Evolutionary conservation across 2,888 invertebrate genomes (phyloP).

Genomic region (Germaria angustata): DNA sequence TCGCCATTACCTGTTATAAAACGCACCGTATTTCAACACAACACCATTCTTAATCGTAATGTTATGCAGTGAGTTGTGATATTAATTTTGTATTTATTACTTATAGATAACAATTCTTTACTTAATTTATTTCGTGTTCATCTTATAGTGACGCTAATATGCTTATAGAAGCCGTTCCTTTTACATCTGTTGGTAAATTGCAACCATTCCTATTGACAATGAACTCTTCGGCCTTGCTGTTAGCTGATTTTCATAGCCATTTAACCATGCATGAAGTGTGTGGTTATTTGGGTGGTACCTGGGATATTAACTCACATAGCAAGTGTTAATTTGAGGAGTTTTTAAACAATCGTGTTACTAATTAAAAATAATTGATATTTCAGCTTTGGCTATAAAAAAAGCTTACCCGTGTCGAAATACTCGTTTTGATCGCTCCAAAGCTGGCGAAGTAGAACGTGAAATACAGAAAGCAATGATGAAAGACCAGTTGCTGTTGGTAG

Average conservation of each 20-base stretch:
- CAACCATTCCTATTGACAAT: constrained; percentile 95
- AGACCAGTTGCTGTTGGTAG: constrained; percentile 89
- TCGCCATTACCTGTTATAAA: constrained; percentile 83
- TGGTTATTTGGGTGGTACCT: constrained; percentile 96
- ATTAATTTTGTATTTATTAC: neutral
- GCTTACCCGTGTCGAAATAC: constrained; percentile 93
- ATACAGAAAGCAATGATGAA: constrained; percentile 91
- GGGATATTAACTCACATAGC: constrained; percentile 97
- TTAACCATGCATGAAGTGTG: constrained; percentile 95
- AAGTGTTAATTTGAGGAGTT: constrained; percentile 80
- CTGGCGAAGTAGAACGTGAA: constrained; percentile 88
- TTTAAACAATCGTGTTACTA: neutral
- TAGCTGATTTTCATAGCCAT: constrained; percentile 96
- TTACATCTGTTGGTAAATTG: constrained; percentile 91
- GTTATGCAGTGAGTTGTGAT: constrained; percentile 85
- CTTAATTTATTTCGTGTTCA: neutral
- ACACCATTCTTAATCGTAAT: constrained; percentile 87
- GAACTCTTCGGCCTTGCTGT: constrained; percentile 90
- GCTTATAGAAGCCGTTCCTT: constrained; percentile 93
- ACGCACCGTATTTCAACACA: constrained; percentile 87
- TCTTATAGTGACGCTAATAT: constrained; percentile 91
- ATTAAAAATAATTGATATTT: constrained; percentile 64
- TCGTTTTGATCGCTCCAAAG: constrained; percentile 88
- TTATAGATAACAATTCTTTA: neutral
- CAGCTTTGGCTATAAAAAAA: constrained; percentile 92